Conservation (phyloP, 2,888 invertebrate genomes). For the Enoplolaimus lenunculus region DNA sequence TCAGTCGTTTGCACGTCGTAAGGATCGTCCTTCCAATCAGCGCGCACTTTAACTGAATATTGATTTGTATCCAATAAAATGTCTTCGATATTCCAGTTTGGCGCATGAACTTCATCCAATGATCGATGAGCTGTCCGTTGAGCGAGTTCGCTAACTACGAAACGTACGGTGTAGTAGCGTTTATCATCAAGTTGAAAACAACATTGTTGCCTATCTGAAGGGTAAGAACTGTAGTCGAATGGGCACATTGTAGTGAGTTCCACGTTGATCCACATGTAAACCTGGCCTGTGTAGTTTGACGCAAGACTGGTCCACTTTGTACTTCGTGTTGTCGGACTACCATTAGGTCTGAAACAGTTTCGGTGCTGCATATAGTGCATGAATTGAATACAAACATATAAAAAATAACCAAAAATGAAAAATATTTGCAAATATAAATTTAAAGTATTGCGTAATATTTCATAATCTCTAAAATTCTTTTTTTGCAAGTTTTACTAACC, state of each 20-base stretch:
- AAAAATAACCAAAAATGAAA: too few relatives aligned
- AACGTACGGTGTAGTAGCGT: slow-evolving; percentile 33
- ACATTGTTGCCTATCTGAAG: slow-evolving; percentile 36
- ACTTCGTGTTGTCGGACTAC: slow-evolving; percentile 31
- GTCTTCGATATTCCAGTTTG: slow-evolving; percentile 36
- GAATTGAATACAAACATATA: too few relatives aligned
- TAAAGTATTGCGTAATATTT: too few relatives aligned
- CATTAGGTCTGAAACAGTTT: slow-evolving; percentile 28
- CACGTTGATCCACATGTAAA: slow-evolving; percentile 35
- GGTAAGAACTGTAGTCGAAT: slow-evolving; percentile 37
- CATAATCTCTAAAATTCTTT: too few relatives aligned
- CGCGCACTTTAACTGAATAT: slow-evolving; percentile 29
- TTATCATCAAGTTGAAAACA: slow-evolving; percentile 41
- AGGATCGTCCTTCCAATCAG: slow-evolving; percentile 37
- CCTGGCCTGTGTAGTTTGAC: slow-evolving; percentile 40
- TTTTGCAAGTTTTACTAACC: too few relatives aligned
- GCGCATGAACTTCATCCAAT: slow-evolving; percentile 29
- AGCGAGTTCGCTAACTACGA: neutral
- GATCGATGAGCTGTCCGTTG: slow-evolving; percentile 32
- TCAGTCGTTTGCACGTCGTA: slow-evolving; percentile 38
- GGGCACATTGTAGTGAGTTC: slow-evolving; percentile 34
- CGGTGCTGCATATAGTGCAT: too few relatives aligned
- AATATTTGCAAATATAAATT: too few relatives aligned
- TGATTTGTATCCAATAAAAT: slow-evolving; percentile 26
- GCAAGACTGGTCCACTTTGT: slow-evolving; percentile 38